A percentile compares a stretch with the other conserved stretches of the same genome.
Evolutionary conservation across 2,797 vertebrate genomes (phyloP).

Genomic region (Lycodopsis pacificus): DNA sequence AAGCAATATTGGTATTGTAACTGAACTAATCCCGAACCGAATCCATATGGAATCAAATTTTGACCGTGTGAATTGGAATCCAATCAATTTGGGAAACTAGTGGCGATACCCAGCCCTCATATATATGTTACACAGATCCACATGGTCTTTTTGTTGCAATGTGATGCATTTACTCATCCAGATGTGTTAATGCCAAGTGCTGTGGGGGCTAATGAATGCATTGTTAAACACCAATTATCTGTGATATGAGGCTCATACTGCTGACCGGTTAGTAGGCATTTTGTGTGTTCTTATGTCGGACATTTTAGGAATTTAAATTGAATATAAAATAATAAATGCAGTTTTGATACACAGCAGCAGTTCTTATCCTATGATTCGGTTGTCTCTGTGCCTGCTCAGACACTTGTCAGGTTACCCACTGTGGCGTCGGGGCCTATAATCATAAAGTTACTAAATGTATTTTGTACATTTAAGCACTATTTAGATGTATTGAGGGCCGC

Average conservation of each 20-base stretch:
- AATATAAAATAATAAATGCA: slow-evolving; percentile 4
- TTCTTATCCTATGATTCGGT: background rate
- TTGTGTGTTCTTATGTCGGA: slow-evolving; percentile 40
- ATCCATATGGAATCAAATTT: background rate
- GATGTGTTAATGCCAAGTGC: slow-evolving; percentile 49
- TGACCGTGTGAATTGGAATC: background rate
- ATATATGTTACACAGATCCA: background rate
- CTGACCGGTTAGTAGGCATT: slow-evolving; percentile 29
- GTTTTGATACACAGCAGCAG: slow-evolving; percentile 19
- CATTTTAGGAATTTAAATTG: slow-evolving; percentile 35
- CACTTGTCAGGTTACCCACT: background rate
- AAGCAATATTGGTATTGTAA: background rate
- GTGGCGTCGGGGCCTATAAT: slow-evolving; percentile 20
- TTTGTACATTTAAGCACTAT: slow-evolving; percentile 27
- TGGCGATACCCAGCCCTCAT: background rate
- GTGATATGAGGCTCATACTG: slow-evolving; percentile 37
- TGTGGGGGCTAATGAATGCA: slow-evolving; percentile 15
- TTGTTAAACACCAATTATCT: slow-evolving; percentile 34
- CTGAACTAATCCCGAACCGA: background rate
- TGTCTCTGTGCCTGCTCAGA: background rate
- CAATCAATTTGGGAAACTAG: background rate
- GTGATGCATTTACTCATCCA: slow-evolving; percentile 2
- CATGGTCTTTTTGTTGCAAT: background rate
- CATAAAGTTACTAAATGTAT: slow-evolving; percentile 3
- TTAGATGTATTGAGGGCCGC: slow-evolving; percentile 1